These are phyloP conservation scores for Panopea generosa DNA, from an alignment of 2,888 invertebrate species.

Conservation along the genomic window DNA sequence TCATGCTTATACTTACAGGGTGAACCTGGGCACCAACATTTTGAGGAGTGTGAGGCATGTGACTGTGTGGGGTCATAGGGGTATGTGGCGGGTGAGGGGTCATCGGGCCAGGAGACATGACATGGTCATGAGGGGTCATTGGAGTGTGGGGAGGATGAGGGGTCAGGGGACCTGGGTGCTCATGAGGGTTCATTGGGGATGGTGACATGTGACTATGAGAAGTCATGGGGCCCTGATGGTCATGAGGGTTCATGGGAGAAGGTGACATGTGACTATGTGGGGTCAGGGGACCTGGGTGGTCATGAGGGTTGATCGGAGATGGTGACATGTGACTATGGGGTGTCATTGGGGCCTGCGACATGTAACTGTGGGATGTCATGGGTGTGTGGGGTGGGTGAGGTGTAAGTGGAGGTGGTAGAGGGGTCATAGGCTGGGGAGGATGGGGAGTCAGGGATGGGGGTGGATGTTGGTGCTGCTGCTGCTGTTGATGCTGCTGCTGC, in stretches of 20 bases:
- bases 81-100: slow-evolving; percentile 58
- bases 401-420: slow-evolving; percentile 49
- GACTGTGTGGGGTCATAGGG: slow-evolving; percentile 57
- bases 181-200: slow-evolving; percentile 56
- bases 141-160: slow-evolving; percentile 59
- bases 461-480: slow-evolving; percentile 18
- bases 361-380: slow-evolving; percentile 47
- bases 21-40: slow-evolving; percentile 57
- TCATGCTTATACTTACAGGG: slow-evolving; percentile 44
- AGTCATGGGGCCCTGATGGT: slow-evolving; percentile 37
- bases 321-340: slow-evolving; percentile 50
- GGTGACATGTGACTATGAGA: slow-evolving; percentile 50
- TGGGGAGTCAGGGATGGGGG: slow-evolving; percentile 50
- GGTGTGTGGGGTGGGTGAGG: slow-evolving; percentile 57
- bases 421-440: slow-evolving; percentile 47
- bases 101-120: slow-evolving; percentile 37
- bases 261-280: slow-evolving; percentile 50
- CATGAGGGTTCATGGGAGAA: slow-evolving; percentile 48
- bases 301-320: slow-evolving; percentile 56
- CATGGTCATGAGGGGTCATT: slow-evolving; percentile 53
- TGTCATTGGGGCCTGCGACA: slow-evolving; percentile 31
- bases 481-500: slow-evolving; percentile 49
- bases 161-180: slow-evolving; percentile 42
- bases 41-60: slow-evolving; percentile 53
- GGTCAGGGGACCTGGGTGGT: slow-evolving; percentile 28